phyloP scores from a whole-genome alignment of 2,797 vertebrate species.

The Spea hammondii region DNA sequence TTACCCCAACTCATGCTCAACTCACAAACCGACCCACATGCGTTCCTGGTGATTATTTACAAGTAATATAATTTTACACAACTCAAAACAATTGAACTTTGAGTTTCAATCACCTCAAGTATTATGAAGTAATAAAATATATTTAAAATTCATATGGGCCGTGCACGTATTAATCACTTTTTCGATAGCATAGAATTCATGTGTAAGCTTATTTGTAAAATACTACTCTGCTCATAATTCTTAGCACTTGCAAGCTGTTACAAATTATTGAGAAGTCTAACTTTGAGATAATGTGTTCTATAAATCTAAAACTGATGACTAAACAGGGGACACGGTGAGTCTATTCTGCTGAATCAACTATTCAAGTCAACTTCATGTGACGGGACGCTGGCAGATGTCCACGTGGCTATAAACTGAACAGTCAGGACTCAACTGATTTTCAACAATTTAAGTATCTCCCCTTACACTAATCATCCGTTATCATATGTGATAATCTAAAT shows the following conservation, averaged over 20 bases:
- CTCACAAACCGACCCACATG: no score
- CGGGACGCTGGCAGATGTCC: constrained; percentile 32
- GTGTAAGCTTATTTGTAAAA: constrained; percentile 1
- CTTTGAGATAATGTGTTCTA: constrained; percentile 35
- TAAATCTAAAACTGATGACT: constrained; percentile 38
- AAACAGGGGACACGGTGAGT: constrained; percentile 23
- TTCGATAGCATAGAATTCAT: neutral
- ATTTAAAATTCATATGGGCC: neutral
- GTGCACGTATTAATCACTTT: neutral
- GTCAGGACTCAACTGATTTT: constrained; percentile 23
- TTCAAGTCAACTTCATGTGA: constrained; percentile 21
- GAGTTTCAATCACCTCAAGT: no score
- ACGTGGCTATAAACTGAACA: constrained; percentile 25
- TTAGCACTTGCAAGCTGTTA: neutral
- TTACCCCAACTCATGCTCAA: no score
- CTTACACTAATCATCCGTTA: constrained; percentile 31
- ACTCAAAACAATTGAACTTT: no score
- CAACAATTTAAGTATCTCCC: constrained; percentile 20
- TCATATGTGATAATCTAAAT: neutral
- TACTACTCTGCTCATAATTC: neutral
- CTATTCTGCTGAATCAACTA: constrained; percentile 29
- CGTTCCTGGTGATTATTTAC: no score
- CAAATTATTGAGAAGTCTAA: constrained; percentile 31
- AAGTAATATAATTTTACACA: no score
- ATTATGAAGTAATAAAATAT: neutral